phyloP scores from a whole-genome alignment of 2,888 invertebrate species.

The Eupelmus urozonus region DNA sequence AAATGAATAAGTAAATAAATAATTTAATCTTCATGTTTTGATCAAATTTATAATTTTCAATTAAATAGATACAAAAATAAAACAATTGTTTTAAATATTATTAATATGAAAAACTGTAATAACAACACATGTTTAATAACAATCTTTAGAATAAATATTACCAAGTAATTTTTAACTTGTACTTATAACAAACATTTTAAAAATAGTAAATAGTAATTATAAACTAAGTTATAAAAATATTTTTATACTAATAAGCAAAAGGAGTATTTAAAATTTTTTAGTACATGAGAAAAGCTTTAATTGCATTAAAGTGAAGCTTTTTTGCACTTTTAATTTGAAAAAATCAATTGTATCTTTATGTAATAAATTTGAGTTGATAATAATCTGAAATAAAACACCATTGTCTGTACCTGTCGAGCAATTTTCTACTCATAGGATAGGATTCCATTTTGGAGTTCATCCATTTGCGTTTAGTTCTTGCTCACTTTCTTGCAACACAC shows the following conservation, averaged over 20 bases:
- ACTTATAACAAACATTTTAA: background rate
- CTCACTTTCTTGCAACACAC: conserved; percentile 74
- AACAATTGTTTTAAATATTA: no score
- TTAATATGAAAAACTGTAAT: no score
- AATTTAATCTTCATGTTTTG: background rate
- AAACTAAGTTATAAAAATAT: conserved; percentile 28
- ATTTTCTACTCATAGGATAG: conserved; percentile 74
- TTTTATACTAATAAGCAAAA: conserved; percentile 29
- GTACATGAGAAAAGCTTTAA: conserved; percentile 44
- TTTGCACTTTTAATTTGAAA: conserved; percentile 21
- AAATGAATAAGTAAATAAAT: conserved; percentile 11
- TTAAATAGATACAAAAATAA: conserved; percentile 31
- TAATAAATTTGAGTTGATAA: conserved; percentile 28
- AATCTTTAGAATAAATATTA: background rate
- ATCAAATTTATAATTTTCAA: background rate
- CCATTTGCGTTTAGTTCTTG: conserved; percentile 76
- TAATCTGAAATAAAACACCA: conserved; percentile 47
- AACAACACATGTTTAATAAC: background rate
- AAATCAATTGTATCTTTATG: background rate
- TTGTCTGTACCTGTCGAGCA: conserved; percentile 58
- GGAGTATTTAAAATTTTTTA: conserved; percentile 32
- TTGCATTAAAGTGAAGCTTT: conserved; percentile 53
- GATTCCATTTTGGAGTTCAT: conserved; percentile 77
- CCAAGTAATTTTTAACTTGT: background rate
- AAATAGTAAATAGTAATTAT: conserved; percentile 17